Base-by-base conservation (phyloP, 2,888 invertebrate genomes). In the Polylopha cassiicola region DNA sequence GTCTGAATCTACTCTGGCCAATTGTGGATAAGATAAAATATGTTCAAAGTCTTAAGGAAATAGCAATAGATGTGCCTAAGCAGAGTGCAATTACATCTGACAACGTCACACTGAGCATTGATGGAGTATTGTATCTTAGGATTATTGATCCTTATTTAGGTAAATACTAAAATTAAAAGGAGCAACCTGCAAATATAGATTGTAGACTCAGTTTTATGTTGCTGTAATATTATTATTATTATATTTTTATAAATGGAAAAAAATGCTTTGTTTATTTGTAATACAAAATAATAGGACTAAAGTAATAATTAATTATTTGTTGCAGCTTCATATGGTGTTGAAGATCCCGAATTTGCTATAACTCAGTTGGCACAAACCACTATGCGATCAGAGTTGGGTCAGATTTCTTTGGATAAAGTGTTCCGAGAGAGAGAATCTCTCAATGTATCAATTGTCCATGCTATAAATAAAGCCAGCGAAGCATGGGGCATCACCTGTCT, bases 301-400 rank as follows among this genome's bases (percentile, higher is more conserved):
- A n/a, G n/a, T n/a, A n/a, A n/a, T 5, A 1, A n/a, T 4, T 29
- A 10, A 5, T 5, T 8, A 26, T 31, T 28, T 11, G 41, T 69
- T 73, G 21, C 48, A 89, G 92, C 93, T 30, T 97, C 98, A 50
- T 99, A 99, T 78, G 99, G 99, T 11, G 99, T 99, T 5, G 98
- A 99, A 80, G 99, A 99, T 84, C 97, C 99, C 0, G 99, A 99
- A 78, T 99, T 98, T 87, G 99, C 99, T 0, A 97, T 99, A 44
- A 98, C 98, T 1, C 99, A 99, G 77, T 82, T 99, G 27, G 99
- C 99, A 2, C 99, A 99, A 87, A 99, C 99, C 0, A 99, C 99
- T 0, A 99, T 99, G 99, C 90, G 99, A 68, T 98, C 98, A 0
- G 99, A 99, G 75, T 88, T 99, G 23, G 99, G 99, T 41, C 98